These are phyloP conservation scores for Phalloptychus januarius DNA, from an alignment of 2,797 vertebrate genomes.

Conservation along the genomic window DNA sequence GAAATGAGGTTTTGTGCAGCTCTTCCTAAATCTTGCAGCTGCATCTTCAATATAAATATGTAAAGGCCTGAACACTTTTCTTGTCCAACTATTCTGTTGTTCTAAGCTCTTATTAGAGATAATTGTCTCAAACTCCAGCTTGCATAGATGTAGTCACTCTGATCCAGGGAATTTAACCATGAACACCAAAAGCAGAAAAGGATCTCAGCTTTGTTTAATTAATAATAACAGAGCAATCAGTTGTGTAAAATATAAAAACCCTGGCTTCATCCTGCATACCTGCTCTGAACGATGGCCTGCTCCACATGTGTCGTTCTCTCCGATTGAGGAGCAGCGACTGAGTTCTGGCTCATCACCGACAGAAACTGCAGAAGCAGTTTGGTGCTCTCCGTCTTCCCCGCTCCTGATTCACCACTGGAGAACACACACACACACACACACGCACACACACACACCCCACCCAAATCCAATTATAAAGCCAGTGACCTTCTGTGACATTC, in stretches of 20 bases:
- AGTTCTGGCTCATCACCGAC: slow-evolving; percentile 93
- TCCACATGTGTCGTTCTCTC: slow-evolving; percentile 87
- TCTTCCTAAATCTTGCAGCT: not conserved
- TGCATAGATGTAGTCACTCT: not conserved
- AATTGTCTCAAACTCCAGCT: not conserved
- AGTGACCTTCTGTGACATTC: slow-evolving; percentile 71
- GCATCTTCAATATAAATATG: not conserved
- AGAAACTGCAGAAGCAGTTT: slow-evolving; percentile 92
- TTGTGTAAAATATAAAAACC: not conserved
- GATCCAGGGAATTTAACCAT: not conserved
- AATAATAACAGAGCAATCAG: not conserved
- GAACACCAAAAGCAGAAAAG: not conserved
- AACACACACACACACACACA: slow-evolving; percentile 35
- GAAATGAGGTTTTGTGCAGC: not conserved
- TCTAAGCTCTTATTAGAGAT: not conserved
- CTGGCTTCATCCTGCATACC: slow-evolving; percentile 68
- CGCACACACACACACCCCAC: slow-evolving; percentile 42
- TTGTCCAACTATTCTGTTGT: not conserved
- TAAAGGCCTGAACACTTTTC: not conserved
- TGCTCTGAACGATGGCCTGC: slow-evolving; percentile 94
- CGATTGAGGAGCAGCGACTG: slow-evolving; percentile 74
- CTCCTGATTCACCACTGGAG: slow-evolving; percentile 90
- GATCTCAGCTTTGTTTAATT: not conserved
- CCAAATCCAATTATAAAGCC: slow-evolving; percentile 44
- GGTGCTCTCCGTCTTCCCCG: slow-evolving; percentile 94